phyloP scores from a whole-genome alignment of 2,797 vertebrate genomes.

The Ibycter americanus region DNA sequence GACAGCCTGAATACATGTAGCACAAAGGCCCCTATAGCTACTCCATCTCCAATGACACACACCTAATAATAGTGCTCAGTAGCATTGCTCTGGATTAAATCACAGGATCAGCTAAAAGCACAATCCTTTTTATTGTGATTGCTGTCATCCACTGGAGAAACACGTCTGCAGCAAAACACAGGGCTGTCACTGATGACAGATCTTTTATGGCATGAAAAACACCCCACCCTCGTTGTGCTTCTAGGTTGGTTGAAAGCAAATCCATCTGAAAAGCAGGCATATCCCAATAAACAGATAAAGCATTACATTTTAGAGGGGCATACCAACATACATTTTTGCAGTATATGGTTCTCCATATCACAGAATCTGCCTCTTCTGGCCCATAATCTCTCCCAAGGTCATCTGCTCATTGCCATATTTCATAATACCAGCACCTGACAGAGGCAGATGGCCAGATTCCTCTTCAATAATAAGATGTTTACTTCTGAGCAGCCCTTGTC shows the following conservation, averaged over 20 bases:
- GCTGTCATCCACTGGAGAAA: slow-evolving; percentile 31
- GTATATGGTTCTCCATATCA: background rate
- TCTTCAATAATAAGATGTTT: slow-evolving; percentile 48
- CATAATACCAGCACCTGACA: slow-evolving; percentile 46
- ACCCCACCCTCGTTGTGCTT: background rate
- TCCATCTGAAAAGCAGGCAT: background rate
- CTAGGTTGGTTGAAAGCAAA: slow-evolving; percentile 3
- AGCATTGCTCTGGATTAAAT: slow-evolving; percentile 16
- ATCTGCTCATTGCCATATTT: slow-evolving; percentile 29
- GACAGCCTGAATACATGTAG: background rate
- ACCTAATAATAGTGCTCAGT: background rate
- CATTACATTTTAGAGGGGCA: background rate
- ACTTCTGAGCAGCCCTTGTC: slow-evolving; percentile 17
- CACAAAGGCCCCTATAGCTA: background rate
- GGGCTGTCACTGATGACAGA: background rate
- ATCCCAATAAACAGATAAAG: background rate
- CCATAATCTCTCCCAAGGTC: slow-evolving; percentile 55
- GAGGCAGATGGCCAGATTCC: slow-evolving; percentile 37
- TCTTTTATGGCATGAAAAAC: background rate
- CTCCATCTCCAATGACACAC: background rate
- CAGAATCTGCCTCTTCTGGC: background rate
- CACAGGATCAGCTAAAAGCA: slow-evolving; percentile 32
- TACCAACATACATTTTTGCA: rapidly evolving
- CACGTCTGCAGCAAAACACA: background rate
- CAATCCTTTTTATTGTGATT: slow-evolving; percentile 20